Base-by-base conservation (phyloP, 2,888 invertebrate genomes). In the Drosophila ezoana region DNA sequence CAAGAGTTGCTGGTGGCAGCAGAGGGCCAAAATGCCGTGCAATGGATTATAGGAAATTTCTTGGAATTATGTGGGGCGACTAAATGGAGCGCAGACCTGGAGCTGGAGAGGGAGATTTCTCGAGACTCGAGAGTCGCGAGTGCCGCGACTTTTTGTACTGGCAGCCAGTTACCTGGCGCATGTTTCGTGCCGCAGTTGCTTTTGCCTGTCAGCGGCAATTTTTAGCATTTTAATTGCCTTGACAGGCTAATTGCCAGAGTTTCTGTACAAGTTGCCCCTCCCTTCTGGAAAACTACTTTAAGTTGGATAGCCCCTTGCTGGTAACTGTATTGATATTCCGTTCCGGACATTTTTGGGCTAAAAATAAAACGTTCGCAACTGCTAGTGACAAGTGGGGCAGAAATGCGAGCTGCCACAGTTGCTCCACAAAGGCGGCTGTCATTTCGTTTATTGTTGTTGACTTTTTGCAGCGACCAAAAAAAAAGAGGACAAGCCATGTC, bases 201-300 rank as follows among this genome's bases (percentile, higher is more conserved):
- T 41, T 40, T 38, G 52, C 35, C 63, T 73, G 81, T 78, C 79
- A 69, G 70, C 61, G 64, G 51, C 61, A 76, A 78, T 79, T 81
- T 75, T 76, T 66, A 35, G 80, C 76, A 72, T 82, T 80, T 82
- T 85, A 85, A 85, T 85, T 85, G 83, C 79, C 66, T 66, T 72
- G 73, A 64, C 84, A 72, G 66, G 67, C 75, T 87, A 87, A 84
- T 84, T 87, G 71, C 66, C 38, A 11, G 43, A 18, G 33, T 51
- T 48, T 35, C 41, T 28, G 13, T 18, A 32, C 4, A 37, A 20
- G 16, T 16, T 28, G 13, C 3, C 49, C 16, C n/a, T 16, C 1
- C 6, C 1, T 6, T 5, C 14, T 33, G 16, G 33, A 8, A 20
- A 47, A 49, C 16, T 8, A 40, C 47, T 72, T 56, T 9, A 51